phyloP scores from a whole-genome alignment of 2,888 invertebrate species.

The Eutolmus rufibarbis region DNA sequence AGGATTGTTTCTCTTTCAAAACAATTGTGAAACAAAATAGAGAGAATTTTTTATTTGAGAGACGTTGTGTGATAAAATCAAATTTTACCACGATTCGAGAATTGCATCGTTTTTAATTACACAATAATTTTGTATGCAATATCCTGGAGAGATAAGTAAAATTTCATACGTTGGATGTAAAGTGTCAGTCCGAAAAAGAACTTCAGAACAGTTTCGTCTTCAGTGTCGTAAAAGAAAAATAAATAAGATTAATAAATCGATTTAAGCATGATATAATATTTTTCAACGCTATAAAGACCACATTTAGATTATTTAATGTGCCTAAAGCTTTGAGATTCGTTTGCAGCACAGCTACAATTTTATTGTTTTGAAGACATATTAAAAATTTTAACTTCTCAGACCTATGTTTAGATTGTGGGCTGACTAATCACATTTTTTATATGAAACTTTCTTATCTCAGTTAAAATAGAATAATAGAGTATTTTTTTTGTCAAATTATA shows the following conservation, averaged over 20 bases:
- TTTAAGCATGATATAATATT: too few relatives aligned
- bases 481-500: background rate
- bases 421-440: background rate
- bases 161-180: background rate
- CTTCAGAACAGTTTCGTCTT: background rate
- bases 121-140: background rate
- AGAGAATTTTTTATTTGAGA: background rate
- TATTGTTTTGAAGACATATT: too few relatives aligned
- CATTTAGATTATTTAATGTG: background rate
- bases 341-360: too few relatives aligned
- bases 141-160: background rate
- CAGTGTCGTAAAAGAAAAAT: too few relatives aligned
- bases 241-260: too few relatives aligned
- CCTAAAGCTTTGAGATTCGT: background rate
- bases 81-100: background rate
- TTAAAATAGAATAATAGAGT: background rate
- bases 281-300: background rate
- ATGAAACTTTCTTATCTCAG: background rate
- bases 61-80: background rate
- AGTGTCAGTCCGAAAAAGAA: background rate
- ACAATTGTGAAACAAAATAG: background rate
- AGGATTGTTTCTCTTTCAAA: too few relatives aligned
- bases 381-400: too few relatives aligned
- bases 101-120: background rate
- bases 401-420: background rate